Evolutionary conservation across 2,113 vertebrate genomes (phyloP).

Genomic region (Vombatus ursinus): DNA sequence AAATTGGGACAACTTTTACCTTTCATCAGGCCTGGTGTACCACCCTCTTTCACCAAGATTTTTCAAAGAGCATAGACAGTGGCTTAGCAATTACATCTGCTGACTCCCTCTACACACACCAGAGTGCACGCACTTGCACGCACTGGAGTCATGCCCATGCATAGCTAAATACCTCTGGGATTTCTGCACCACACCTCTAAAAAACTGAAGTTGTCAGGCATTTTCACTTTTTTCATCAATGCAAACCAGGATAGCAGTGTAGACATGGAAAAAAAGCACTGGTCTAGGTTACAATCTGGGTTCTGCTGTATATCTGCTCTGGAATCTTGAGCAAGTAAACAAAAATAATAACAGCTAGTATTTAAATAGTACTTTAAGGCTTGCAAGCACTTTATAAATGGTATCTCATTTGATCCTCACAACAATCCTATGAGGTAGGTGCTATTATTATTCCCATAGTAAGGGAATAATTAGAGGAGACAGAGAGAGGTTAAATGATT

Average conservation of each 20-base stretch:
- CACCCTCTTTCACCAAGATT: neutral
- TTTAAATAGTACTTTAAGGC: neutral
- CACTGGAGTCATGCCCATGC: neutral
- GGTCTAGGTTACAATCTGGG: neutral
- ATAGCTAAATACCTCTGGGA: neutral
- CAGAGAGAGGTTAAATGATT: neutral
- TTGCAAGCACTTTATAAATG: neutral
- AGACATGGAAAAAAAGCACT: neutral
- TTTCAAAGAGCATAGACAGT: neutral
- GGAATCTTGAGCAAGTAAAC: neutral
- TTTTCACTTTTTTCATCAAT: neutral
- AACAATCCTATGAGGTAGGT: neutral
- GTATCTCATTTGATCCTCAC: neutral
- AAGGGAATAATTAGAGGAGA: neutral
- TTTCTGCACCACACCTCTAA: neutral
- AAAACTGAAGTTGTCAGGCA: neutral
- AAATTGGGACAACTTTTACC: neutral
- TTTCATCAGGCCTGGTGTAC: neutral
- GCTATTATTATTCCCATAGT: neutral
- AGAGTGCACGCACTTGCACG: no score
- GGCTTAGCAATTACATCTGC: neutral
- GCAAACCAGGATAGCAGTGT: neutral
- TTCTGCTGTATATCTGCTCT: neutral
- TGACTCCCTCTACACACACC: neutral
- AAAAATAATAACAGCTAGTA: neutral